Evolutionary conservation across 2,888 invertebrate species (phyloP), one percentile per base, ranked within the genome.

Genomic region (Apodemia zela): DNA sequence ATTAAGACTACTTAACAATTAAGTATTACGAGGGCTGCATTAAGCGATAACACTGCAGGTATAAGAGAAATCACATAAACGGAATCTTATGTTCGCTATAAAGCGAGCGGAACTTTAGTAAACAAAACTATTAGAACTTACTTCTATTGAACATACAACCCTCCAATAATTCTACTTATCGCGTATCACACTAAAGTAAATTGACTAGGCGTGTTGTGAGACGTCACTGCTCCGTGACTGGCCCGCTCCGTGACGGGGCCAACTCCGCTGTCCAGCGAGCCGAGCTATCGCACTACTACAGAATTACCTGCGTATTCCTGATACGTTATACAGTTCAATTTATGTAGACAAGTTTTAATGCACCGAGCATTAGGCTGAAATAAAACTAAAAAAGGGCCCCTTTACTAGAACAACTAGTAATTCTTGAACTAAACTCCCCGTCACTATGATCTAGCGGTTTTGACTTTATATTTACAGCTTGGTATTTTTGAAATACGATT

Each of bases 161-260:
- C 87, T 77, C 81, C 72, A 77, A 80, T 75, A 72, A 80, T 81
- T 82, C 87, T 89, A 89, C 87, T 90, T 89, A 89, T 79, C 83
- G 86, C 87, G 84, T 89, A 91, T 91, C 90, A 91, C 91, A 91
- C 90, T 91, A 91, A 89, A 87, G 89, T 89, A 91, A 90, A 90
- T 91, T 91, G 91, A 91, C 91, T 91, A 91, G 91, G 88, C 85
- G 87, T 82, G 84, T 87, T 85, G 87, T 85, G 89, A 82, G 85
- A 82, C 83, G 75, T 79, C 82, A 81, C 84, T 72, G 78, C 3
- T 33, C 33, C 1, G 10, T 8, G 8, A 33, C 33, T 10, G 33
- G 2, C 10, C 33, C 33, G 33, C 33, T 74, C 72, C 74, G 78
- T 73, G 72, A 69, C 59, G 42, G 18, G 18, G 29, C 29, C 29